phyloP scores from a whole-genome alignment of 1,140 invertebrate species.

The Rhopalosiphum maidis region DNA sequence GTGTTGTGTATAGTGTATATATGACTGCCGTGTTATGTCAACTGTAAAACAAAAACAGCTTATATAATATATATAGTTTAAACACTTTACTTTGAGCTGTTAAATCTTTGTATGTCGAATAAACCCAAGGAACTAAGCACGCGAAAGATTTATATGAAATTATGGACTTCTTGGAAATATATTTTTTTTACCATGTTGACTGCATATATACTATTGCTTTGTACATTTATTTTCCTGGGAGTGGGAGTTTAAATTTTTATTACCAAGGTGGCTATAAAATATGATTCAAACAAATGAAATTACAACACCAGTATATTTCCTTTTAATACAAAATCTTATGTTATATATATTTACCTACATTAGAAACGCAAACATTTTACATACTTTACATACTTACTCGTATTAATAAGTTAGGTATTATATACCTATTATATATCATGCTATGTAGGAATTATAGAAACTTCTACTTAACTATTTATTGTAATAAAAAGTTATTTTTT shows the following conservation, averaged over 20 bases:
- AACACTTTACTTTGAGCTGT: background rate
- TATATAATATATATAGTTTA: background rate
- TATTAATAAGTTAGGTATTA: background rate
- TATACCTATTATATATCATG: no score
- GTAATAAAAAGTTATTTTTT: background rate
- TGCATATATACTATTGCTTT: background rate
- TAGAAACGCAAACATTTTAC: background rate
- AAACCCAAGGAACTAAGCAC: background rate
- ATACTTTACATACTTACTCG: background rate
- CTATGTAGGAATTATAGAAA: background rate
- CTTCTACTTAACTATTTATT: background rate
- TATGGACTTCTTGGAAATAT: background rate
- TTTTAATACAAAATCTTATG: background rate
- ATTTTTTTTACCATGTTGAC: background rate
- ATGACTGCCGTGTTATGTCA: background rate
- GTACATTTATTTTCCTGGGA: background rate
- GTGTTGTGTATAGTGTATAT: background rate
- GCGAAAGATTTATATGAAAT: background rate
- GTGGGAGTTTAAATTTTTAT: background rate
- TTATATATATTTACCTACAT: background rate
- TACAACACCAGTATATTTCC: background rate
- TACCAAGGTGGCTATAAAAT: background rate
- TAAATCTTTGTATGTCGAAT: background rate
- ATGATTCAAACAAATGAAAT: background rate
- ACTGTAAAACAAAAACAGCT: background rate